Evolutionary conservation across 2,888 invertebrate genomes (phyloP), one percentile per base, ranked within the genome.

Genomic region (Marronus borbonicus): DNA sequence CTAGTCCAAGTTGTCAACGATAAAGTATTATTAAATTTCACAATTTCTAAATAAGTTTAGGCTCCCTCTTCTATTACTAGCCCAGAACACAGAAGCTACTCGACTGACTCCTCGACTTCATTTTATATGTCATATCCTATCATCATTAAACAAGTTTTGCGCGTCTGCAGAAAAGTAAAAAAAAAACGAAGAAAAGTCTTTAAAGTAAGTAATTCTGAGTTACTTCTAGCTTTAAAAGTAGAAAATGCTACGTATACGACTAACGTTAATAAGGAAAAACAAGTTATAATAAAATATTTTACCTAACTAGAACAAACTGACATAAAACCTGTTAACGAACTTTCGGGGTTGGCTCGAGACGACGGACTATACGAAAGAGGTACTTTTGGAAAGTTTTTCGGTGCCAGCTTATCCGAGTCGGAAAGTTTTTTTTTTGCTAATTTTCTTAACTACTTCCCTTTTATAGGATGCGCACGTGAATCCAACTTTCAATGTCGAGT

Each of bases 241-340:
- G 17, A 55, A 55, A n/a, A n/a, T 20, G 55, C 8, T 20, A 3
- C 17, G 55, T 20, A 20, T 14, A 17, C 55, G 55, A 17, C n/a
- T 55, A n/a, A 28, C 62, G 31, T 28, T 62, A 62, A 62, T 62
- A 62, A 62, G 62, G 62, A 60, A 74, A 74, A 74, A 60, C 58
- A 72, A 60, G 60, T 62, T 74, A 74, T 60, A 74, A 74, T 74
- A 74, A 74, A 74, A 68, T 60, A 39, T 60, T 60, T 74, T 62
- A 24, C 44, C 49, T 14, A 74, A 74, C 60, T 74, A 60, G 72
- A 60, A 17, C 60, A 60, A 74, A 74, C 60, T 60, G 60, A 60
- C 60, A 74, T 60, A 60, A 58, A 74, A 74, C 72, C 60, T 74
- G 72, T 74, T 74, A 74, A 74, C 72, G 60, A 74, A 74, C 58